Evolutionary conservation across 1,140 invertebrate genomes (phyloP), one percentile per base, ranked within the genome.

Genomic region (Papilio polytes): DNA sequence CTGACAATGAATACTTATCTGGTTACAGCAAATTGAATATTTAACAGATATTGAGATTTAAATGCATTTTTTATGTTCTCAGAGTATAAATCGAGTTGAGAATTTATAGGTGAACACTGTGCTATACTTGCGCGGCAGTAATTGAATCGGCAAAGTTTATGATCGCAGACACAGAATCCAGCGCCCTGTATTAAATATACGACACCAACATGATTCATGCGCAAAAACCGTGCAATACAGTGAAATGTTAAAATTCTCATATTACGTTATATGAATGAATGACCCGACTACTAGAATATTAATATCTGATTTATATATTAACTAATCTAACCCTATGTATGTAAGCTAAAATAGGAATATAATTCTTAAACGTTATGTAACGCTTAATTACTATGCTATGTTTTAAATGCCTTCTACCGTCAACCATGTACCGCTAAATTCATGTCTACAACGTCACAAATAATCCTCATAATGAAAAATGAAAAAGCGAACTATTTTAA

Each of bases 91-190:
- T 70, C 63, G 13, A 63, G 59, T 70, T 31, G 12, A 70, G 63
- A 13, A 48, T 76, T 76, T 76, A 76, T 51, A 51, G 74, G 31
- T 22, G n/a, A 53, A n/a, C 20, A 20, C 46, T 48, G n/a, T 51
- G 46, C 4, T 76, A 22, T 76, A 76, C 20, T 48, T 46, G 44
- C 22, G 74, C 41, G n/a, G 74, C 44, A 15, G 74, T 76, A 76
- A 76, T 76, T 76, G 74, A 51, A 46, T 76, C 41, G 74, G 12
- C 74, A 51, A 76, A 76, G 46, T 76, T 76, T 76, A 76, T 46
- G 74, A 76, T 76, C 74, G 44, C 72, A 73, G 72, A 73, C 41
- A 44, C 36, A 46, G 72, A 73, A 73, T 20, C 12, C 72, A 73
- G n/a, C 41, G 41, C 41, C 9, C 15, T 12, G 41, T 10, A 73